Evolutionary conservation across 2,113 vertebrate species (phyloP).

Genomic region (Istiophorus platypterus): DNA sequence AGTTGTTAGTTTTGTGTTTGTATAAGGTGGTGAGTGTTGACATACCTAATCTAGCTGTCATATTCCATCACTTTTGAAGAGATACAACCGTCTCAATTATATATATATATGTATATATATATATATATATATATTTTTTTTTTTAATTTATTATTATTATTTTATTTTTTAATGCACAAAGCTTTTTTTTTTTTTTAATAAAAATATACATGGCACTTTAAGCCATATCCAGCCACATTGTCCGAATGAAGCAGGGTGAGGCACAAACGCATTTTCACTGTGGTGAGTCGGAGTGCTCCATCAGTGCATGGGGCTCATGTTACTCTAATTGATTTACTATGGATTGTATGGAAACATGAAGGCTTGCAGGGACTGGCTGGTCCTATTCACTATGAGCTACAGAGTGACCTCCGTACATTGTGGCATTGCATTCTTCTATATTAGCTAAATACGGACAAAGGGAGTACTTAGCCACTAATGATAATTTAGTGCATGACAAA

Average conservation of each 20-base stretch:
- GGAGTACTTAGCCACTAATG: background rate
- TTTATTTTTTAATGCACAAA: background rate
- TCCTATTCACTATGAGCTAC: background rate
- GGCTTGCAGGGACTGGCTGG: background rate
- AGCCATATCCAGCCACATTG: background rate
- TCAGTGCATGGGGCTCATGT: background rate
- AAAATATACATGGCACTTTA: background rate
- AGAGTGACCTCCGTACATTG: background rate
- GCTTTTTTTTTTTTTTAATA: background rate
- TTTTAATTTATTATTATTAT: background rate
- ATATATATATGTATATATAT: too few species aligned
- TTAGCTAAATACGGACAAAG: background rate
- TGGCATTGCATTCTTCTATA: background rate
- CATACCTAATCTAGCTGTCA: background rate
- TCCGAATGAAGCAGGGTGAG: conserved; percentile 31
- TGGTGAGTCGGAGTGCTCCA: background rate
- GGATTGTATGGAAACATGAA: conserved; percentile 9
- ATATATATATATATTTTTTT: too few species aligned
- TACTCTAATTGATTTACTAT: conserved; percentile 40
- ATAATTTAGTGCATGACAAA: too few species aligned
- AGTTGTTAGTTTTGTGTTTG: background rate
- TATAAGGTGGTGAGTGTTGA: background rate
- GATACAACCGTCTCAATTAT: background rate
- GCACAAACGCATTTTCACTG: background rate
- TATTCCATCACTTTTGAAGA: background rate